Evolutionary conservation across 2,888 invertebrate genomes (phyloP).

Genomic region (Lasioglossum vierecki): DNA sequence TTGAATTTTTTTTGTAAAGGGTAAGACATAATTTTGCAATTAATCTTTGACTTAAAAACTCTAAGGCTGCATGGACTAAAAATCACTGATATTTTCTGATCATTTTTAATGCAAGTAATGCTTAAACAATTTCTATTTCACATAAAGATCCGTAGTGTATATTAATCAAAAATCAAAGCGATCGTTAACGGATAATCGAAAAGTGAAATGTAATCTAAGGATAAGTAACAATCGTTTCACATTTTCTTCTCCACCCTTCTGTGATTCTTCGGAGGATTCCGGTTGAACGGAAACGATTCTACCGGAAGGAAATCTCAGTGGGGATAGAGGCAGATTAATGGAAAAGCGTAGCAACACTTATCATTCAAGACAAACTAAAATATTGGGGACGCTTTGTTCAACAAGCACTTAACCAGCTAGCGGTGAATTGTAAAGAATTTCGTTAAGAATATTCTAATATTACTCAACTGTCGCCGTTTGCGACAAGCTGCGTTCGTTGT

Average conservation of each 20-base stretch:
- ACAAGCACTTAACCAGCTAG: constrained; percentile 55
- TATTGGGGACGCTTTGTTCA: constrained; percentile 58
- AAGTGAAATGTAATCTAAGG: not conserved
- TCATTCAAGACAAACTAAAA: constrained; percentile 62
- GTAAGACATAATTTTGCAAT: too few relatives aligned
- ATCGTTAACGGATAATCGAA: not conserved
- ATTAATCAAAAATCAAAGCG: not conserved
- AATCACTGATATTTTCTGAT: too few relatives aligned
- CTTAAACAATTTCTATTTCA: not conserved
- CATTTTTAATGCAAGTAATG: too few relatives aligned
- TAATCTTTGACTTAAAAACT: too few relatives aligned
- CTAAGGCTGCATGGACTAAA: too few relatives aligned
- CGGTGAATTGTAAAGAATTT: constrained; percentile 3
- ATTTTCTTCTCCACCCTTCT: constrained; percentile 11
- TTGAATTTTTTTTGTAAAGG: too few relatives aligned
- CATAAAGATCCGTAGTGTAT: not conserved
- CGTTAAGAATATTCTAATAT: not conserved
- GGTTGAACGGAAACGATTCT: constrained; percentile 39
- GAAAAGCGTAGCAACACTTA: constrained; percentile 56
- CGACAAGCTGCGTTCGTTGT: not conserved
- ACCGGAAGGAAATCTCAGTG: constrained; percentile 31
- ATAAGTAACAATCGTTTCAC: not conserved
- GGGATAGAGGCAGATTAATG: constrained; percentile 66
- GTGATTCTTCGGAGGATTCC: constrained; percentile 27
- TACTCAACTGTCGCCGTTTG: not conserved